Base-by-base conservation (phyloP, 2,888 invertebrate species). In the Drosophila meridionalis region DNA sequence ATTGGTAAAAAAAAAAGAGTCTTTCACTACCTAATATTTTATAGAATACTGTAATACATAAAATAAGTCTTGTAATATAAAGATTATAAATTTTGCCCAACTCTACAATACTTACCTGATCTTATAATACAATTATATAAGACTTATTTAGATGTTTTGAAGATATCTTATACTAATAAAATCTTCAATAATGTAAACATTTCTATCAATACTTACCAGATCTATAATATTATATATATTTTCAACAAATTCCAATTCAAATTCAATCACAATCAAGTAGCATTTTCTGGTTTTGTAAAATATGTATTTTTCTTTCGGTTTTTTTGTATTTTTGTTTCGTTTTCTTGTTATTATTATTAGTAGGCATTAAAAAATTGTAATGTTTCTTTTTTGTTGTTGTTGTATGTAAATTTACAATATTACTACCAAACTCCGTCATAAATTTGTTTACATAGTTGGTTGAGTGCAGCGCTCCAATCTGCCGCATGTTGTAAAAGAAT, bases 401-500 rank as follows among this genome's bases (percentile, higher is more conserved):
- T 66, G 73, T 65, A 74, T 86, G 76, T 87, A 80, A 82, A 87
- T 82, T 77, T 85, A 85, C 83, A 87, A 87, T 60, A 87, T 85
- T 87, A 73, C 88, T 89, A 85, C 77, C 73, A 77, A 78, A 87
- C 64, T 81, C 78, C 78, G 88, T 87, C 86, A 89, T 75, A 72
- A 75, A 82, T 73, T 74, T 87, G 68, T 70, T 88, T 70, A 77
- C 70, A 72, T 77, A 72, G 59, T 60, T 78, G 28, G 14, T 58
- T 60, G 53, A 28, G 5, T 63, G 79, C 74, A 48, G 50, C 66
- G 38, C 32, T 61, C 36, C 53, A 11, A 34, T 72, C 59, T 45
- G 62, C 38, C 62, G 63, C 45, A 69, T 63, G 55, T 53, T 63
- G 55, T 53, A 76, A 77, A 56, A 64, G 28, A 43, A 42, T 57